Conservation (phyloP, 2,113 vertebrate genomes). For the Hypanus sabinus region DNA sequence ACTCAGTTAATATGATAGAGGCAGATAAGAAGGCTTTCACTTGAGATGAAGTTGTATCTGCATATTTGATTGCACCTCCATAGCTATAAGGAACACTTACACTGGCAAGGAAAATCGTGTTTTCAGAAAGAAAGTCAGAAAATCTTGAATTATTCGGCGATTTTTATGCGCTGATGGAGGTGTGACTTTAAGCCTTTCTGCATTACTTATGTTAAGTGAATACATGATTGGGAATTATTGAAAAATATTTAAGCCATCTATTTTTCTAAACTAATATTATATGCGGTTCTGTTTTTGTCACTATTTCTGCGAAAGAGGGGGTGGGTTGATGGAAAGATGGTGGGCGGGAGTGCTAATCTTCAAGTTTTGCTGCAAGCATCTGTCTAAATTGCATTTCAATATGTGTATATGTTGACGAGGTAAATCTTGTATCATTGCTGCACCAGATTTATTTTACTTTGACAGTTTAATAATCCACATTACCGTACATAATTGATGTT, state of each 20-base stretch:
- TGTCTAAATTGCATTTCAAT: background rate
- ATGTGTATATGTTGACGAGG: slow-evolving; percentile 18
- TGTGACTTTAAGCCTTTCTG: background rate
- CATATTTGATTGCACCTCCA: background rate
- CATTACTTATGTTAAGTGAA: too few relatives aligned
- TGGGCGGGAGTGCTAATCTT: background rate
- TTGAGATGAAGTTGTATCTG: background rate
- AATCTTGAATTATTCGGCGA: background rate
- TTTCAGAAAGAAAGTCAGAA: background rate
- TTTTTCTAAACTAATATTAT: too few relatives aligned
- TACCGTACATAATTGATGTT: slow-evolving; percentile 15
- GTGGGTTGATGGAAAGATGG: too few relatives aligned
- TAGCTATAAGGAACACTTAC: background rate
- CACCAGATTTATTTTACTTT: slow-evolving; percentile 30
- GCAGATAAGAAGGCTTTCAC: background rate
- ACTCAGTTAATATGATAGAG: background rate
- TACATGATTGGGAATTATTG: too few relatives aligned
- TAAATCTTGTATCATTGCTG: slow-evolving; percentile 17
- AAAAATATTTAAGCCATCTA: too few relatives aligned
- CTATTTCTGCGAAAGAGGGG: too few relatives aligned
- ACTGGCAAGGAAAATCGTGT: background rate
- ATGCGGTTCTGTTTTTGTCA: too few relatives aligned
- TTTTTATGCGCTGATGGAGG: background rate
- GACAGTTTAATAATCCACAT: slow-evolving; percentile 34
- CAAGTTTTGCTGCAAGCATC: slow-evolving; percentile 3